Evolutionary conservation across 30 jellyfish, hydroid and myxozoan species (phyloP).

Genomic region (Aurelia sp.): DNA sequence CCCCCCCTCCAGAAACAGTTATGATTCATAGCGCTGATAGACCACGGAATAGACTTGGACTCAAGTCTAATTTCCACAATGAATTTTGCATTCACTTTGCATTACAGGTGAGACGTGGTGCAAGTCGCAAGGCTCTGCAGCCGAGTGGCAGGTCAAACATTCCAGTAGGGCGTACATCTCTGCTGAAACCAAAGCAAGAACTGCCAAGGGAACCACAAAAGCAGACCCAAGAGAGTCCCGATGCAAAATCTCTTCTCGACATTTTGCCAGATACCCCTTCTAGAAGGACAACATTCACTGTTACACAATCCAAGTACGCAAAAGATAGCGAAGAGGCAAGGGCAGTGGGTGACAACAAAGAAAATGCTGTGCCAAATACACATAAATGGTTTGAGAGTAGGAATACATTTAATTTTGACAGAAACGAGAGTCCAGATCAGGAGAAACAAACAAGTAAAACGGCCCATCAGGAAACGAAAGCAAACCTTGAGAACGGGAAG

Average conservation of each 20-base stretch:
- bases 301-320: conserved; percentile 14
- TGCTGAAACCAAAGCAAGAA: not conserved
- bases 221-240: conserved; percentile 19
- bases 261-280: conserved; percentile 82
- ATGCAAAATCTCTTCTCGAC: conserved; percentile 36
- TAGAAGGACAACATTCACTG: conserved; percentile 77
- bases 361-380: conserved; percentile 7
- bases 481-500: not conserved
- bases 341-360: conserved; percentile 13
- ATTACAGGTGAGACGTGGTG: not conserved
- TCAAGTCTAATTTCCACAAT: too few species aligned
- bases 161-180: not conserved
- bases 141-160: conserved; percentile 32
- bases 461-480: not conserved
- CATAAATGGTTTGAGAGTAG: not conserved
- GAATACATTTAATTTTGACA: conserved; percentile 27
- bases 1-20: too few species aligned
- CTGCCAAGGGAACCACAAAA: not conserved
- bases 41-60: too few species aligned
- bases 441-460: not conserved
- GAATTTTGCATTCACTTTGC: too few species aligned
- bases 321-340: not conserved
- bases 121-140: conserved; percentile 29
- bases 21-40: too few species aligned
- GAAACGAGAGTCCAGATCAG: not conserved